Base-by-base conservation (phyloP, 1,140 invertebrate genomes). In the Aradophagus sp. region DNA sequence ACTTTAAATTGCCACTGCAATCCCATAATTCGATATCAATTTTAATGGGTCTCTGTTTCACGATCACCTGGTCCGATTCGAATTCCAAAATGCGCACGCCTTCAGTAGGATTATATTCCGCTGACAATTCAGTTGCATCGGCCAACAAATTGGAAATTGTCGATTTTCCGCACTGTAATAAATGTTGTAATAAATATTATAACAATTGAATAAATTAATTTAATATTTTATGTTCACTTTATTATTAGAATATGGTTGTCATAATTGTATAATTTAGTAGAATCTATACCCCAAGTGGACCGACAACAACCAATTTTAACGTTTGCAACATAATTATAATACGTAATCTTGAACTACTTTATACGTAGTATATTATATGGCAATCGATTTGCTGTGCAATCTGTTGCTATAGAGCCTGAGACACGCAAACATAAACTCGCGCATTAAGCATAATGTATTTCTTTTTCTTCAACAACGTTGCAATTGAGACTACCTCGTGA, bases 21-120 rank as follows among this genome's bases (percentile, higher is more conserved):
- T 92, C 91, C 91, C 91, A 92, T 31, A 93, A 76, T 79, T 92
- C 90, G 1, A 92, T 87, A 72, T 92, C 91, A 27, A 87, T 83
- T 68, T 87, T 34, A 34, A 84, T 76, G 14, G 76, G 74, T 72
- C 86, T 84, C 45, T 88, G 87, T 59, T 86, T 87, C 0, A 88
- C 76, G 55, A 82, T 84, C 20, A 88, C 74, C 52, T 86, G 83
- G 11, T 85, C 79, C 39, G 86, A 80, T 83, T 92, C 91, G 85
- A 92, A 92, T 81, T 92, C 91, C 7, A 92, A 75, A 74, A 92
- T 91, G 72, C 91, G 84, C 10, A 89, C 87, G 41, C 90, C 91
- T 80, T 90, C 86, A 1, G 91, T 92, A 23, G 90, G 89, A 70
- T 87, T 83, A 80, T 92, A 92, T 42, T 90, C 88, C 15, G 81